phyloP scores from a whole-genome alignment of 2,797 vertebrate species.

The Carapus acus region DNA sequence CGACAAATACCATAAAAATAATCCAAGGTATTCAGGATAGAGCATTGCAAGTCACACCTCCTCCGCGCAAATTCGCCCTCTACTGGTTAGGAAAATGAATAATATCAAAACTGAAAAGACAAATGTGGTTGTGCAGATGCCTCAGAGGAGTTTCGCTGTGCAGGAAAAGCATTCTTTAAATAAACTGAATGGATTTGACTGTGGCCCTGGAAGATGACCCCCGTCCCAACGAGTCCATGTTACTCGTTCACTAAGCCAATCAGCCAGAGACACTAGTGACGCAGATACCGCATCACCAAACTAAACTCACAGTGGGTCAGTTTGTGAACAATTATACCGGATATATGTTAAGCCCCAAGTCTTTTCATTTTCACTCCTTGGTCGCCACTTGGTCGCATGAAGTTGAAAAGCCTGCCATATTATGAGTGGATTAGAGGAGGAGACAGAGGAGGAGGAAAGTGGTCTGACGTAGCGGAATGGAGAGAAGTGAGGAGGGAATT shows the following conservation, averaged over 20 bases:
- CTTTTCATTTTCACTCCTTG: conserved; percentile 7
- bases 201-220: conserved; percentile 18
- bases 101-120: no score
- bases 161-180: conserved; percentile 23
- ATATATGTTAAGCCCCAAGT: conserved; percentile 6
- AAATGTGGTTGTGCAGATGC: background rate
- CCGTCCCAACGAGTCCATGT: conserved; percentile 31
- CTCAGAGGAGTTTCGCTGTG: conserved; percentile 4
- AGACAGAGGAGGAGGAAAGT: no score
- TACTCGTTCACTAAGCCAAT: conserved; percentile 52
- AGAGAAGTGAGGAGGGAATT: no score
- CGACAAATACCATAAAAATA: no score
- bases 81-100: no score
- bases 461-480: no score
- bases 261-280: conserved; percentile 48
- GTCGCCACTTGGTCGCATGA: background rate
- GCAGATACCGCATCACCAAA: conserved; percentile 32
- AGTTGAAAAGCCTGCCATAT: no score
- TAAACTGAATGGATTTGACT: conserved; percentile 33
- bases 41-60: no score
- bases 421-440: no score
- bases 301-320: conserved; percentile 32
- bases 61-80: no score
- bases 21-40: no score
- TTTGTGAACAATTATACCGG: conserved; percentile 26